Percentiles rank a stretch among this genome's conserved stretches.
These are phyloP conservation scores for Archilochus colubris DNA, from an alignment of 2,113 vertebrate species.

Conservation along the genomic window DNA sequence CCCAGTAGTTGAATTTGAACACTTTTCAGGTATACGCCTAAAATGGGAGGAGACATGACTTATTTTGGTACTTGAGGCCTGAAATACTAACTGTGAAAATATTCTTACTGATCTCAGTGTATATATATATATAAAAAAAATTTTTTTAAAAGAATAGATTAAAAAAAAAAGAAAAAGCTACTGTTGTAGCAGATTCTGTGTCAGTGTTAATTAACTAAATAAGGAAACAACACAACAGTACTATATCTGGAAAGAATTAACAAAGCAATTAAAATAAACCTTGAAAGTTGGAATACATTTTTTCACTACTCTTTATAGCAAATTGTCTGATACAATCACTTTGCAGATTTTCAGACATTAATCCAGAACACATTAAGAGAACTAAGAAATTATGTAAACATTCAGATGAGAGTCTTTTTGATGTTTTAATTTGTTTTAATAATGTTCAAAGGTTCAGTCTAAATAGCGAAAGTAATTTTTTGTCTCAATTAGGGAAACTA, in stretches of 20 bases:
- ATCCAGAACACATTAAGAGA: neutral
- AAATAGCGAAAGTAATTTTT: neutral
- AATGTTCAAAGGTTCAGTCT: neutral
- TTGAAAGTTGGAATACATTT: neutral
- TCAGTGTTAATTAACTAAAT: neutral
- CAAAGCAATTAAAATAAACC: neutral
- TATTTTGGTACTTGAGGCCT: neutral
- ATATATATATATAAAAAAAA: neutral
- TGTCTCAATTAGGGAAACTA: neutral
- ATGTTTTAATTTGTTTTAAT: neutral
- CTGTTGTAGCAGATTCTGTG: neutral
- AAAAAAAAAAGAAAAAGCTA: neutral
- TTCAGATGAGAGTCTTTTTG: neutral
- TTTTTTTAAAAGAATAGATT: neutral
- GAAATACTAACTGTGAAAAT: neutral
- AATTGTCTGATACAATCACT: neutral
- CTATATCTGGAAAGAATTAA: neutral
- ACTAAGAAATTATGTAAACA: neutral
- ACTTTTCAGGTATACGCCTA: neutral
- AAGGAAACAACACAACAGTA: neutral
- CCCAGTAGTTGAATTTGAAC: neutral
- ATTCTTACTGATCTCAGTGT: neutral
- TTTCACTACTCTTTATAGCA: neutral
- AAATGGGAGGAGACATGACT: neutral
- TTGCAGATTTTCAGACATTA: neutral